Base-by-base conservation (phyloP, 1,140 invertebrate species). In the Drosophila ogumai region DNA sequence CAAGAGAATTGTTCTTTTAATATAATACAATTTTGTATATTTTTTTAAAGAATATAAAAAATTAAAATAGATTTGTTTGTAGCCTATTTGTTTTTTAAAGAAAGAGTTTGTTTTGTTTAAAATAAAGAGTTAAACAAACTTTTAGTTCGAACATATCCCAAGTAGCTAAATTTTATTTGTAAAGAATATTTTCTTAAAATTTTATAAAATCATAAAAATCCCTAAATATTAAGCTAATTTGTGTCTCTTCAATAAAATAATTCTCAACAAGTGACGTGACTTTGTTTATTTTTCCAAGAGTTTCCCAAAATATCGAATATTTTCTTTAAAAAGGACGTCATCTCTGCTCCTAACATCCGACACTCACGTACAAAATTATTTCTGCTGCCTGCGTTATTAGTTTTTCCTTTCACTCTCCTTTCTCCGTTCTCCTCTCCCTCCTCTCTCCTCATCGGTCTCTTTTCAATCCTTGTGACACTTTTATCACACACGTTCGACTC, bases 401-500 rank as follows among this genome's bases (percentile, higher is more conserved):
- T 82, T 86, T 78, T 87, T 78, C 73, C 58, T 69, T 63, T 71
- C 63, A 57, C 49, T 79, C 68, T 38, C 36, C 13, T n/a, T 28
- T 56, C n/a, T 38, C 36, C 13, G 10, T 28, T 56, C n/a, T 49
- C 49, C 50, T 6, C 13, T 28, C 15, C 38, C 32, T 15, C 17
- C 19, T 17, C 28, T 28, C 17, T 15, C 15, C 13, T 25, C 32
- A 25, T 38, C 13, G 52, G 54, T 43, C 58, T 15, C 57, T 43
- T 47, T 54, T 44, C 72, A 81, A 90, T 90, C 85, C 85, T 76
- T 90, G 78, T 79, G 85, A 90, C 86, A 90, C 75, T 90, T 90
- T 90, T 85, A 90, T 90, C 78, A 90, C 85, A 81, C 85, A 90
- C 85, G 85, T 90, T 90, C 85, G 85, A 65, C 86, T 90, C 85